Percentiles rank a stretch among this genome's conserved stretches.
Conservation (phyloP, 2,888 invertebrate genomes). For the Marronus borbonicus region DNA sequence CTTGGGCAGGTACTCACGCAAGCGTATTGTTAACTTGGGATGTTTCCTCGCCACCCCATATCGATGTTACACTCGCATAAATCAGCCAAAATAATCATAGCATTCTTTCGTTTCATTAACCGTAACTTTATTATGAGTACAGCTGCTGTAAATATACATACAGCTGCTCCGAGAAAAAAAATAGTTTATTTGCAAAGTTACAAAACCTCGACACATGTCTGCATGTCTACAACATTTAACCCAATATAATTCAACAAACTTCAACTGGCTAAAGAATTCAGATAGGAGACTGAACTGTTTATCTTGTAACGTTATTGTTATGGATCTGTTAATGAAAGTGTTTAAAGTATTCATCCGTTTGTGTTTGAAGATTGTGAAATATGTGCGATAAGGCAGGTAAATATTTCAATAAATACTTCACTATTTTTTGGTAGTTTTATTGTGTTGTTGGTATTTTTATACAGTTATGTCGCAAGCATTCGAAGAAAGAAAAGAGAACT, state of each 20-base stretch:
- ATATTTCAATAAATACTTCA: background rate
- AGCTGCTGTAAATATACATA: slow-evolving; percentile 16
- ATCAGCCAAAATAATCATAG: slow-evolving; percentile 30
- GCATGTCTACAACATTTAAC: background rate
- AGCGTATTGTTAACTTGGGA: background rate
- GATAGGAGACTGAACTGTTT: background rate
- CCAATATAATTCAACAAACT: background rate
- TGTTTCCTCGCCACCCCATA: slow-evolving; percentile 3
- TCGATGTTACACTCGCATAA: slow-evolving; percentile 10
- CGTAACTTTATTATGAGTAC: slow-evolving; percentile 19
- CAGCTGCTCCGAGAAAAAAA: slow-evolving; percentile 15
- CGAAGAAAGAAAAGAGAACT: too few species aligned
- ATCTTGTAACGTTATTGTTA: background rate
- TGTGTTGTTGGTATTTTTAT: too few species aligned
- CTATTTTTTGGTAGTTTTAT: background rate
- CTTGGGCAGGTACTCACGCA: background rate
- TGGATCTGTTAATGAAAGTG: background rate
- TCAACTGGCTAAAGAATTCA: background rate
- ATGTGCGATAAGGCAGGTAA: background rate
- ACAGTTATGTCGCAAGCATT: too few species aligned
- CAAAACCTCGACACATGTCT: background rate
- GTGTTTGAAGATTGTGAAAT: background rate
- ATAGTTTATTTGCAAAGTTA: slow-evolving; percentile 33
- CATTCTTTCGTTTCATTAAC: slow-evolving; percentile 36
- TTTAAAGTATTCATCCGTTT: background rate